Base-by-base conservation (phyloP, 1,140 invertebrate genomes). In the Doryteuthis pealeii region DNA sequence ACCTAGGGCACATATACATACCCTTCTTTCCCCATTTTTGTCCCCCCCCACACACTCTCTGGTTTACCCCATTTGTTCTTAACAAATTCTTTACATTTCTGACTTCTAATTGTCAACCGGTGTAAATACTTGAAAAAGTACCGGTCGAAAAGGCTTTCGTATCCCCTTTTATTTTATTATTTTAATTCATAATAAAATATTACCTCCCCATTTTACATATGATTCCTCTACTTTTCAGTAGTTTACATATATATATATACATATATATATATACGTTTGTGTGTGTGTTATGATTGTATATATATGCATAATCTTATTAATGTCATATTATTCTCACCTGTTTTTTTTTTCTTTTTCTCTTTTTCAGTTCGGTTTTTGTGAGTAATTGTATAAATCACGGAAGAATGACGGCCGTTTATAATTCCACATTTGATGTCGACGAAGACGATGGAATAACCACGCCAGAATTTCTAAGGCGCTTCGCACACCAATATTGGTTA, bases 401-500 rank as follows among this genome's bases (percentile, higher is more conserved):
- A 62, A 62, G 18, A 5, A 28, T 62, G 26, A 62, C 5, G 10
- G 26, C 26, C 22, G 22, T 15, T 62, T n/a, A 62, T 18, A 62
- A n/a, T 62, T 12, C 54, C 10, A n/a, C 26, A 5, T 40, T 40
- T 40, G 35, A 40, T 40, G 18, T 0, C 18, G 54, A 62, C 18
- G 18, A 62, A 2, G 54, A 62, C 5, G 26, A 28, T 15, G 54
- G 54, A 8, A 62, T 22, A 8, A 28, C 18, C 0, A 6, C 18
- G 26, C 22, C 15, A 31, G 22, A 10, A 22, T 32, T 68, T 4
- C 71, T 88, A 71, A 40, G 65, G 12, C 43, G 74, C 0, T 88
- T 87, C 62, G 78, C 79, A 10, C 73, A 76, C 22, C 73, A 75
- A 12, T 90, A 90, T 77, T 82, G 80, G 35, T 73, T 79, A 6